phyloP scores from a whole-genome alignment of 2,888 invertebrate genomes.

The Syrista parreyssii region DNA sequence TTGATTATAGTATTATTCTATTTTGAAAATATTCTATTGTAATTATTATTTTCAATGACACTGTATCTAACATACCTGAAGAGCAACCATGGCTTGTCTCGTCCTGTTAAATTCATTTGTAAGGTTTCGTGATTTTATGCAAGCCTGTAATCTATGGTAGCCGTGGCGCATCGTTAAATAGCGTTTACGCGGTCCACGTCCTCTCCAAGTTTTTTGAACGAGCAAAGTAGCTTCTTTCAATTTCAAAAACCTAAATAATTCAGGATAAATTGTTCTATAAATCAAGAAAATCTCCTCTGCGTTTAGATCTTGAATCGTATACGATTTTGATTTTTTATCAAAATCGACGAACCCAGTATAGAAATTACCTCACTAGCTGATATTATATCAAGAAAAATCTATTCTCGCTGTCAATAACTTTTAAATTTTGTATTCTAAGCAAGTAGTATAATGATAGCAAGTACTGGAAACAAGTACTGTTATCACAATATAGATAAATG shows the following conservation, averaged over 20 bases:
- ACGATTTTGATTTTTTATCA: neutral
- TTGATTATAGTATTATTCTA: no score
- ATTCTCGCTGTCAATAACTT: neutral
- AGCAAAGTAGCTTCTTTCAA: constrained; percentile 80
- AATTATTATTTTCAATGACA: neutral
- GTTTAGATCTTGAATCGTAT: neutral
- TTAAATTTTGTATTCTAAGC: neutral
- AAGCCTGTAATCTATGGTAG: constrained; percentile 87
- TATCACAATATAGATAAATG: neutral
- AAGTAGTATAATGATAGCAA: neutral
- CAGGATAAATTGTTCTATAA: neutral
- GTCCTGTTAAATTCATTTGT: constrained; percentile 78
- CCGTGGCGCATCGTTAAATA: constrained; percentile 81
- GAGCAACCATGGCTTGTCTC: constrained; percentile 74
- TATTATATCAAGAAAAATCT: constrained; percentile 3
- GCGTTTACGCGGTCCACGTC: constrained; percentile 76
- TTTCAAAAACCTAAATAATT: constrained; percentile 69
- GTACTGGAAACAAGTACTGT: no score
- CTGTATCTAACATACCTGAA: constrained; percentile 69
- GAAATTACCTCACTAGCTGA: neutral
- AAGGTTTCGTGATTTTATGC: constrained; percentile 80
- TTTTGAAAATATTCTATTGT: neutral
- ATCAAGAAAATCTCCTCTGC: neutral
- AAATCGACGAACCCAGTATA: neutral
- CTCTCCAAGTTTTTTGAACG: constrained; percentile 87